Conservation (phyloP, 1,140 invertebrate genomes). For the Drosophila murphyi region DNA sequence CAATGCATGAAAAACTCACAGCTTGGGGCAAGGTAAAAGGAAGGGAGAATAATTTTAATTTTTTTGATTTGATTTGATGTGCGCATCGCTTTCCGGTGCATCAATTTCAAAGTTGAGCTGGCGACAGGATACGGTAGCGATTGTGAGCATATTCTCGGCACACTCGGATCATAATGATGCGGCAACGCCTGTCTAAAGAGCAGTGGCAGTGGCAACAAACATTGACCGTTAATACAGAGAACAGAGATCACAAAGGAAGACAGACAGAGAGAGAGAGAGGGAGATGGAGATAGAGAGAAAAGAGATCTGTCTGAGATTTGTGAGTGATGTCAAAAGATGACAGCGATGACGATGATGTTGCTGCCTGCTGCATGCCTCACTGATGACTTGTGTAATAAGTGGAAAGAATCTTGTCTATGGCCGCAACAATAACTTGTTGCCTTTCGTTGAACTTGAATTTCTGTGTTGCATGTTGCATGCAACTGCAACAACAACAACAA, state of each 20-base stretch:
- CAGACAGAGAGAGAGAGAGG: constrained; percentile 5
- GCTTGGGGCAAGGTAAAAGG: not conserved
- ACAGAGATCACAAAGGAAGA: constrained; percentile 9
- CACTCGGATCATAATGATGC: constrained; percentile 75
- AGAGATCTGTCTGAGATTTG: not conserved
- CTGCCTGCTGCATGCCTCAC: constrained; percentile 45
- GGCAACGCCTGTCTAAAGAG: constrained; percentile 59
- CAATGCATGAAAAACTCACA: no score
- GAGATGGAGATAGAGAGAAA: constrained; percentile 16
- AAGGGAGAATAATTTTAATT: not conserved
- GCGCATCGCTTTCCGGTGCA: constrained; percentile 56
- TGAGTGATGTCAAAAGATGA: constrained; percentile 79
- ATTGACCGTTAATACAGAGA: constrained; percentile 53
- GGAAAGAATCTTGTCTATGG: constrained; percentile 80
- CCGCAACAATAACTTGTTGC: constrained; percentile 77
- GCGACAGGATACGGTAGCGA: constrained; percentile 67
- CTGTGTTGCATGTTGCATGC: constrained; percentile 64
- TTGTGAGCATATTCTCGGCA: constrained; percentile 11
- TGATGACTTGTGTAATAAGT: constrained; percentile 83
- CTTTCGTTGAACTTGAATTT: constrained; percentile 75
- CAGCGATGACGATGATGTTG: constrained; percentile 56
- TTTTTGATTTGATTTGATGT: constrained; percentile 29
- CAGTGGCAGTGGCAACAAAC: constrained; percentile 23
- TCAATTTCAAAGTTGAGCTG: constrained; percentile 24
- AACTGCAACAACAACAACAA: constrained; percentile 50